These are phyloP conservation scores for Lochmaea capreae DNA, from an alignment of 2,888 invertebrate species.

Conservation along the genomic window DNA sequence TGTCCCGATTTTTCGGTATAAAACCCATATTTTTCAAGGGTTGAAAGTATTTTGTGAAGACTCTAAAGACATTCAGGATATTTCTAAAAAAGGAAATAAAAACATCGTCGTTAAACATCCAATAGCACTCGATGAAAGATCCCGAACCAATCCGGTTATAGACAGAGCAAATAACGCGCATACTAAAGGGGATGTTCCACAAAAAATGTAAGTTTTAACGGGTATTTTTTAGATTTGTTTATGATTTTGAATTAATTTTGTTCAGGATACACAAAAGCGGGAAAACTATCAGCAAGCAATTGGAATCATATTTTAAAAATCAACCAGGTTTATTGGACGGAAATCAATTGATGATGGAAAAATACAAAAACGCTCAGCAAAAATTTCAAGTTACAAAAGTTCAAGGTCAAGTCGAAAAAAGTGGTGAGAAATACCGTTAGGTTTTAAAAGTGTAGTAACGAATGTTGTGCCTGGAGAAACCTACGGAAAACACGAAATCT, in stretches of 20 bases:
- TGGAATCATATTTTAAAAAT: slow-evolving; percentile 49
- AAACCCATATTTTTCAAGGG: neutral
- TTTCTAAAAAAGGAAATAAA: neutral
- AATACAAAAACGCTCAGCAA: neutral
- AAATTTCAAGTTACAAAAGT: neutral
- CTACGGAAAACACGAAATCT: too few species aligned
- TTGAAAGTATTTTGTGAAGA: neutral
- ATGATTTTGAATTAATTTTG: neutral
- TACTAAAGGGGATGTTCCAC: neutral
- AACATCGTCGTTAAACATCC: neutral
- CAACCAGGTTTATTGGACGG: slow-evolving; percentile 35
- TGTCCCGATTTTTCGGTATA: too few species aligned
- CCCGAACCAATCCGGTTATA: neutral
- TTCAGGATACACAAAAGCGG: slow-evolving; percentile 50
- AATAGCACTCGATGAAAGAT: neutral
- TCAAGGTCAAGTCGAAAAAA: neutral
- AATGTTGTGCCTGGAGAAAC: too few species aligned
- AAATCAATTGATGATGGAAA: neutral
- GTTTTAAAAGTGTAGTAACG: too few species aligned
- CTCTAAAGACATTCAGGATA: neutral
- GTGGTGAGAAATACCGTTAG: neutral
- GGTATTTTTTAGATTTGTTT: neutral
- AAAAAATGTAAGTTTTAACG: neutral
- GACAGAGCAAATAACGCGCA: neutral
- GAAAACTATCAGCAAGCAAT: slow-evolving; percentile 47